Conservation (phyloP, 2,888 invertebrate species). For the Sphinx pinastri region DNA sequence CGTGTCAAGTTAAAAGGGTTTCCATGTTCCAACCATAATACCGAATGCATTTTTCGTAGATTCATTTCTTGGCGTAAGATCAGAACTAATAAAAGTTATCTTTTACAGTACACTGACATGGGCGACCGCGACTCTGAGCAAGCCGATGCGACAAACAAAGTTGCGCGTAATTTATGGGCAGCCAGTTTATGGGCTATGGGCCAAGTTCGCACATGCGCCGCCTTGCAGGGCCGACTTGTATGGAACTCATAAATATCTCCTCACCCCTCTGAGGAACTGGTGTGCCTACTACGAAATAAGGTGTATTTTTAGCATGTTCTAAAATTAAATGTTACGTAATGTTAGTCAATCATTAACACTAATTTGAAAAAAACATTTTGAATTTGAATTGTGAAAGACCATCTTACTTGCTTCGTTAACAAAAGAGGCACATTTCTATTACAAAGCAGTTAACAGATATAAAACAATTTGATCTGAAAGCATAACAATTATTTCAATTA, state of each 20-base stretch:
- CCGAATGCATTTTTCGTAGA: constrained; percentile 38
- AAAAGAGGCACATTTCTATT: background rate
- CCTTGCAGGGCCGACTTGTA: constrained; percentile 54
- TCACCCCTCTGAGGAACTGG: constrained; percentile 67
- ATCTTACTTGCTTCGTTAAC: background rate
- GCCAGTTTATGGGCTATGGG: constrained; percentile 66
- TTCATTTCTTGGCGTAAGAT: constrained; percentile 34
- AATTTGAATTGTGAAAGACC: background rate
- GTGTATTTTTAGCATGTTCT: background rate
- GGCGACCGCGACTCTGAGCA: constrained; percentile 37
- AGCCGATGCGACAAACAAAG: constrained; percentile 64
- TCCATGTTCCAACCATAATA: constrained; percentile 42
- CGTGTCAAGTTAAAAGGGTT: constrained; percentile 46
- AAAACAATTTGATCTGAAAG: constrained; percentile 41
- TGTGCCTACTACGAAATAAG: constrained; percentile 42
- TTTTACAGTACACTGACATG: constrained; percentile 50
- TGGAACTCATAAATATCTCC: constrained; percentile 67
- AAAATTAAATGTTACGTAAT: background rate
- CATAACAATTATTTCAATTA: constrained; percentile 71
- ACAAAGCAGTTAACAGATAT: constrained; percentile 27
- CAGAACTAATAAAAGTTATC: constrained; percentile 48
- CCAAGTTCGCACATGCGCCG: constrained; percentile 75
- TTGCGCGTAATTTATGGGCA: constrained; percentile 75
- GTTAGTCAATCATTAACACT: background rate
- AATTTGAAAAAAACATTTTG: background rate